Base-by-base conservation (phyloP, 2,888 invertebrate genomes). In the Catocala sponsa region DNA sequence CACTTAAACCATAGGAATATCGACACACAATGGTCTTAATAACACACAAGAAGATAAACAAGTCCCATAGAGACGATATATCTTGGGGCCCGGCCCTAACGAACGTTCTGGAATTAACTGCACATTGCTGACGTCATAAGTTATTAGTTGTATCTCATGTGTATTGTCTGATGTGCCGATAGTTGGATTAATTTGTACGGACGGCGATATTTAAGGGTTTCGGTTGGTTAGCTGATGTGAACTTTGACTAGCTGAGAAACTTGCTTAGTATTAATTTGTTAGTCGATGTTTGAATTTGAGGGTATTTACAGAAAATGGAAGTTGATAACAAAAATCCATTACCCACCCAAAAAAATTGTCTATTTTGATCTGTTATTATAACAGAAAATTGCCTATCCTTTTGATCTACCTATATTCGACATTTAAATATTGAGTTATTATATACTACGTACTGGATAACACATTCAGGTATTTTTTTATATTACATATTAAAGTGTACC, bases 31-130 rank as follows among this genome's bases (percentile, higher is more conserved):
- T 80, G 78, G 75, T 81, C 81, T 82, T 87, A 87, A 86, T 85
- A 88, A 85, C 82, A 72, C 73, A 52, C 71, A 71, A 69, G 72
- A 86, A 88, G 88, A 88, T 87, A 87, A 89, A 90, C 90, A 85
- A 85, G 82, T 86, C 88, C 90, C 89, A 77, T 68, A 70, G 87
- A 86, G 89, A 85, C 90, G 81, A 90, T 90, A 90, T 88, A 88
- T 91, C 89, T 83, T 78, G 66, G 60, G 82, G 79, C 80, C 70
- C 68, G 70, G 65, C 67, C 64, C 71, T 77, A 79, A 80, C 81
- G 80, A 80, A 81, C 79, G 68, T 76, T 75, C 76, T 73, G 79
- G 74, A 70, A 76, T 77, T 76, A 77, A 77, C 77, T 78, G 77
- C 77, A 77, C 78, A 77, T 78, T 78, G 83, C 84, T 84, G 84